Conservation (phyloP, 2,113 vertebrate genomes). For the Cyprinus carpio region DNA sequence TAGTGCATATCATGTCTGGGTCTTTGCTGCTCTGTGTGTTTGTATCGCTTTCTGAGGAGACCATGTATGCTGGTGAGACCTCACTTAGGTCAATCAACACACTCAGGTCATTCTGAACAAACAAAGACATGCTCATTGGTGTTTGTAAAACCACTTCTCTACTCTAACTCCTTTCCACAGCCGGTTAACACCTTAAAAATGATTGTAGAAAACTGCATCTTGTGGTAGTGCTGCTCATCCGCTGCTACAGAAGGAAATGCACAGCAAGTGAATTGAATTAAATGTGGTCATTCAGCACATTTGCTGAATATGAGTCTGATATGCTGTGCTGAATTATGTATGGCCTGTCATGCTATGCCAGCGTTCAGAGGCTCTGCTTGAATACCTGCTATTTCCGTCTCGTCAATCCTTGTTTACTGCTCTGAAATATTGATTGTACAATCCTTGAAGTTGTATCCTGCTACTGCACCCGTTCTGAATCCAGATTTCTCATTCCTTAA, state of each 20-base stretch:
- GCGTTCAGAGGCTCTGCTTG: not conserved
- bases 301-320: not conserved
- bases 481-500: not conserved
- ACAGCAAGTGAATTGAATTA: not conserved
- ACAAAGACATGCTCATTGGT: not conserved
- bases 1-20: no score
- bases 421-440: slow-evolving; percentile 66
- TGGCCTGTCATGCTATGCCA: not conserved
- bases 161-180: not conserved
- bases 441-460: slow-evolving; percentile 47
- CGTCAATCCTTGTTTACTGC: slow-evolving; percentile 38
- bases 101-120: slow-evolving; percentile 6
- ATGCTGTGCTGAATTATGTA: slow-evolving; percentile 15
- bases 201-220: not conserved
- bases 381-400: not conserved
- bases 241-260: slow-evolving; percentile 16
- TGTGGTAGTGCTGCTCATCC: not conserved
- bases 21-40: no score
- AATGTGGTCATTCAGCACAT: not conserved
- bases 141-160: not conserved
- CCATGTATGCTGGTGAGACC: slow-evolving; percentile 10
- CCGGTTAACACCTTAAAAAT: not conserved
- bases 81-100: not conserved
- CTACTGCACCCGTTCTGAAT: not conserved
- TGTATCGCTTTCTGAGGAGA: not conserved